Conservation (phyloP, 2,113 vertebrate species). For the Lamprotornis superbus region DNA sequence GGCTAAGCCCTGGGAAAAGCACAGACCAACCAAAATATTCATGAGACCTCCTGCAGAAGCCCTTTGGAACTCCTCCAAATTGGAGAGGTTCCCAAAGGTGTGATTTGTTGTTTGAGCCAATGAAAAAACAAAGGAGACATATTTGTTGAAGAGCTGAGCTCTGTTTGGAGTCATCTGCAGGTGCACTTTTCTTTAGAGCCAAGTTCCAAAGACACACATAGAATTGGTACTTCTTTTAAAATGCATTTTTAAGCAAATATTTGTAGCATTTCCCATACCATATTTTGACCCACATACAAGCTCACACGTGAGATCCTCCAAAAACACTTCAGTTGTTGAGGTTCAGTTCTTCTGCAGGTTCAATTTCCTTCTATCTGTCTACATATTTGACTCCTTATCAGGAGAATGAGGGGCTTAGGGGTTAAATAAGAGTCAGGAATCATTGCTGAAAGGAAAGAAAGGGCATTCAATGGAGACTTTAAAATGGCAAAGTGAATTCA, state of each 20-base stretch:
- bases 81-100: not conserved
- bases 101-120: not conserved
- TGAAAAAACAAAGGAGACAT: not conserved
- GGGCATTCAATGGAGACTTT: not conserved
- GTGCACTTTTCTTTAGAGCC: not conserved
- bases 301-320: not conserved
- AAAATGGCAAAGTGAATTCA: not conserved
- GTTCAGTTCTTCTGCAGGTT: not conserved
- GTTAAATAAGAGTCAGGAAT: not conserved
- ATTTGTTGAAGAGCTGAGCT: not conserved
- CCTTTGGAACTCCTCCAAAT: not conserved
- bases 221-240: not conserved
- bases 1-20: not conserved
- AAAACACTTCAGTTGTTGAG: not conserved
- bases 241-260: not conserved
- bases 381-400: not conserved
- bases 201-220: not conserved
- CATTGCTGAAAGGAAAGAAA: not conserved
- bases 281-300: not conserved
- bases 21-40: not conserved
- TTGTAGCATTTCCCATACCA: accelerated
- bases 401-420: not conserved
- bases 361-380: not conserved
- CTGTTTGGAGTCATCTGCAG: not conserved
- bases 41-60: not conserved